Conservation (phyloP, 2,113 vertebrate species). For the Numenius arquata region DNA sequence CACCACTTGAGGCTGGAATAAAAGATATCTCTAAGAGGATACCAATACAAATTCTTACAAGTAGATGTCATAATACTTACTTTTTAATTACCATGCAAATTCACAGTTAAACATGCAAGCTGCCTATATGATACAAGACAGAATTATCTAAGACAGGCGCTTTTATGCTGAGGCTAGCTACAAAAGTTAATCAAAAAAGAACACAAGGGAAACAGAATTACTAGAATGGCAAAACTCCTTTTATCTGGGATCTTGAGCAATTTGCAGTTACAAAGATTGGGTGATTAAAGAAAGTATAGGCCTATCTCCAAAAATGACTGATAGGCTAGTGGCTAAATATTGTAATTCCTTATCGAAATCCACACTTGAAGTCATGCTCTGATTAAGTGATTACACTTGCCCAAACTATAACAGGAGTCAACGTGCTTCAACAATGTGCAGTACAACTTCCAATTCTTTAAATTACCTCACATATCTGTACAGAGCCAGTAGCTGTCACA, state of each 20-base stretch:
- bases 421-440: neutral
- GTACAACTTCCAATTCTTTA: neutral
- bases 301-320: neutral
- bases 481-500: neutral
- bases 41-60: neutral
- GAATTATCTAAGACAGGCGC: neutral
- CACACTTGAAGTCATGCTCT: neutral
- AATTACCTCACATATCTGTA: neutral
- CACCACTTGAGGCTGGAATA: neutral
- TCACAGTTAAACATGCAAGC: neutral
- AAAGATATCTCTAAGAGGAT: neutral
- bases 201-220: neutral
- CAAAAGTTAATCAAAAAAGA: neutral
- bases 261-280: neutral
- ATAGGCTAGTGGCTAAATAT: neutral
- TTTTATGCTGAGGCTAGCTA: neutral
- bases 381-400: neutral
- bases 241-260: neutral
- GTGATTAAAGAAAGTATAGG: neutral
- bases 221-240: neutral
- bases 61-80: neutral
- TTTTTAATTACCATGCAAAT: neutral
- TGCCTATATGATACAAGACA: neutral
- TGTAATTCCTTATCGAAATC: neutral
- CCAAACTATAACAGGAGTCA: neutral